Percentiles rank a stretch among this genome's conserved stretches.
Evolutionary conservation across 2,113 vertebrate genomes (phyloP).

Genomic region (Emydura subglobosa): DNA sequence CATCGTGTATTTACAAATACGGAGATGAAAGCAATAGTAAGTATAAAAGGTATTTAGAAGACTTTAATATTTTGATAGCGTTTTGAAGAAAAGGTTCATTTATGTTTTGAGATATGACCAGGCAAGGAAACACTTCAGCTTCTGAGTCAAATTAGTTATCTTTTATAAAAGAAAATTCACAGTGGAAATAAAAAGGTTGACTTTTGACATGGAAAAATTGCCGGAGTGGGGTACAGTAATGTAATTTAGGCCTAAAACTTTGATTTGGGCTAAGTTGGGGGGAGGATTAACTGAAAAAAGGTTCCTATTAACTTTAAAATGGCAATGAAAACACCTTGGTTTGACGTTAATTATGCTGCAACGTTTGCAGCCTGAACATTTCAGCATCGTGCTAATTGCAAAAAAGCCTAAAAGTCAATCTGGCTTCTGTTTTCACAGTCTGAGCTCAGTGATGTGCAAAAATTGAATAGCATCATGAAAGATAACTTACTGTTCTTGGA

Average conservation of each 20-base stretch:
- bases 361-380: no score
- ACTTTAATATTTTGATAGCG: not conserved
- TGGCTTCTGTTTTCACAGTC: no score
- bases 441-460: no score
- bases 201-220: not conserved
- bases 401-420: no score
- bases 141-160: not conserved
- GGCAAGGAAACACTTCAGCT: not conserved
- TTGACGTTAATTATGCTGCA: no score
- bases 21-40: conserved; percentile 91
- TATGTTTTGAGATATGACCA: not conserved
- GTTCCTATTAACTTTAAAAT: not conserved
- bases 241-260: not conserved
- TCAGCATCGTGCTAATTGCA: no score
- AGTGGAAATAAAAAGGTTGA: not conserved
- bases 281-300: no score
- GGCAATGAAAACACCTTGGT: no score
- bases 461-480: no score
- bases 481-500: no score
- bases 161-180: not conserved
- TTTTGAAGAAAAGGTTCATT: not conserved
- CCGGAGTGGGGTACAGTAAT: not conserved
- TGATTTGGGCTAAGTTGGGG: not conserved
- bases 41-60: conserved; percentile 60
- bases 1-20: conserved; percentile 91